Conservation (phyloP, 2,113 vertebrate genomes). For the Engraulis encrasicolus region DNA sequence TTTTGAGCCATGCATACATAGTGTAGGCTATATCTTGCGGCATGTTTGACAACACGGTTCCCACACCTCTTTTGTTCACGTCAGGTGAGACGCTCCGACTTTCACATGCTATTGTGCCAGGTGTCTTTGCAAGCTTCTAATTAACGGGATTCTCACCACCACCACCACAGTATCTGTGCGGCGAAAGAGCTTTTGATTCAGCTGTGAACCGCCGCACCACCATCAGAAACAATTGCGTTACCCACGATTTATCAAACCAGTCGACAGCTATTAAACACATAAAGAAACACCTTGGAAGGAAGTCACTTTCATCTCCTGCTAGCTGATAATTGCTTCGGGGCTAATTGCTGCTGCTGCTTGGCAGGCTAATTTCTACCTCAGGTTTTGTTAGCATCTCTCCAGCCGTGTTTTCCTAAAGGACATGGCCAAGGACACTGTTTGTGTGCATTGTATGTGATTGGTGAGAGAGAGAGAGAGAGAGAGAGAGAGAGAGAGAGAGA, state of each 20-base stretch:
- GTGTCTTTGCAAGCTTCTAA: slow-evolving; percentile 44
- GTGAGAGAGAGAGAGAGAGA: background rate
- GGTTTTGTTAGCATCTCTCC: slow-evolving; percentile 63
- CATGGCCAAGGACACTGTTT: slow-evolving; percentile 34
- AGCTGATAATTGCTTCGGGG: slow-evolving; percentile 79
- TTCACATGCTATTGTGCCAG: slow-evolving; percentile 36
- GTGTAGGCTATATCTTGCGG: background rate
- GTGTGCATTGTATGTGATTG: background rate
- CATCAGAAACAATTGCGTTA: slow-evolving; percentile 43
- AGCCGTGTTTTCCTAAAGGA: slow-evolving; percentile 59
- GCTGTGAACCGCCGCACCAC: slow-evolving; percentile 50
- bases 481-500: background rate
- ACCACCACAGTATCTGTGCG: slow-evolving; percentile 42
- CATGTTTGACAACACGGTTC: background rate
- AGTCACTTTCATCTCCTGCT: slow-evolving; percentile 65
- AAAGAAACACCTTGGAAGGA: slow-evolving; percentile 65
- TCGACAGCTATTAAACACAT: slow-evolving; percentile 56
- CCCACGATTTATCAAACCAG: slow-evolving; percentile 53
- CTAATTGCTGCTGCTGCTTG: too few relatives aligned
- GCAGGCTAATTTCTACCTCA: slow-evolving; percentile 71
- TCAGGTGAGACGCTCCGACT: background rate
- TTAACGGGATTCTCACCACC: slow-evolving; percentile 54
- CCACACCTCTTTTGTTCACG: slow-evolving; percentile 4
- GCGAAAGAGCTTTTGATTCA: slow-evolving; percentile 43
- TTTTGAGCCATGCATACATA: background rate